Percentiles rank a stretch among this genome's conserved stretches.
Conservation (phyloP, 2,797 vertebrate species). For the Lepus oiostolus region DNA sequence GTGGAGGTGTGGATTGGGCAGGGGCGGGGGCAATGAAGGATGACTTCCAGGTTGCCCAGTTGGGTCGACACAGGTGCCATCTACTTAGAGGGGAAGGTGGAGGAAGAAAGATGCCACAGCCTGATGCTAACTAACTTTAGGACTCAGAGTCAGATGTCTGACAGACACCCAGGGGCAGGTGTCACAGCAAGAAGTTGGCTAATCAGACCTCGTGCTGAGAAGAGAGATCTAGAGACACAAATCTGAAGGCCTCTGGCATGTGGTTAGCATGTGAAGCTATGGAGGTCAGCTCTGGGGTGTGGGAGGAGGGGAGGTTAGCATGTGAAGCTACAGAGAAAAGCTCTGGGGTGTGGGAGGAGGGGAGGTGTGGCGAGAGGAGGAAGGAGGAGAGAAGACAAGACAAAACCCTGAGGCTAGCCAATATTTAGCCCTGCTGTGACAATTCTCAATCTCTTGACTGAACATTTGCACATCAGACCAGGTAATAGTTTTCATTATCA, state of each 20-base stretch:
- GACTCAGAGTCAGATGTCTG: background rate
- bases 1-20: background rate
- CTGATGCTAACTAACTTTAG: background rate
- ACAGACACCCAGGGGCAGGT: background rate
- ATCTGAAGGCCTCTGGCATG: background rate
- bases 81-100: background rate
- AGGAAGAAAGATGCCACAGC: background rate
- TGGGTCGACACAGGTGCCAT: too few species aligned
- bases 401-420: background rate
- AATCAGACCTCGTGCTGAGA: background rate
- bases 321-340: background rate
- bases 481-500: background rate
- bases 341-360: too few species aligned
- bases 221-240: background rate
- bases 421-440: background rate
- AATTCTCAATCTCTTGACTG: background rate
- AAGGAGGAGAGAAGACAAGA: background rate
- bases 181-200: background rate
- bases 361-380: background rate
- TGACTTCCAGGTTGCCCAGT: background rate
- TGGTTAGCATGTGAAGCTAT: background rate
- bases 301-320: background rate
- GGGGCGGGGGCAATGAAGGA: background rate
- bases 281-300: background rate
- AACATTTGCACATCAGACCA: background rate